Conservation (phyloP, 1,140 invertebrate species). For the Sycophaga agraensis region DNA sequence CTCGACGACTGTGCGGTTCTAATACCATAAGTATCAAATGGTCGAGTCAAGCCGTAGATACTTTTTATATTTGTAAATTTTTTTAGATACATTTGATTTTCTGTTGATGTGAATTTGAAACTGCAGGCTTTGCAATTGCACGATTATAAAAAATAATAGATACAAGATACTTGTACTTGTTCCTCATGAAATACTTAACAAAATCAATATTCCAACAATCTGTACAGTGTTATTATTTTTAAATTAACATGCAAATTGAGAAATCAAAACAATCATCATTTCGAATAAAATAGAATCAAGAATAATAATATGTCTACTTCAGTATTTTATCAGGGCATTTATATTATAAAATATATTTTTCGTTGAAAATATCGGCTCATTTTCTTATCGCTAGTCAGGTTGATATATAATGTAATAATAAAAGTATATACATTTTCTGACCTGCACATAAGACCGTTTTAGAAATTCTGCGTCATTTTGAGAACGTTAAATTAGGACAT, state of each 20-base stretch:
- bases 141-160: no score
- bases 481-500: neutral
- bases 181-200: no score
- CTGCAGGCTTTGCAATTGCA: constrained; percentile 19
- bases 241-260: no score
- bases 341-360: constrained; percentile 13
- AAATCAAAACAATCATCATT: no score
- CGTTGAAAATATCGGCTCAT: constrained; percentile 19
- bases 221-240: no score
- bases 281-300: no score
- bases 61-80: constrained; percentile 38
- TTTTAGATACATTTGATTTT: neutral
- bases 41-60: constrained; percentile 45
- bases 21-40: neutral
- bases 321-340: no score
- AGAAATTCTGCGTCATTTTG: constrained; percentile 16
- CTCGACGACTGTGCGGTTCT: neutral
- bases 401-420: constrained; percentile 17
- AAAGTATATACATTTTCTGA: constrained; percentile 13
- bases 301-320: no score
- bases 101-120: constrained; percentile 14
- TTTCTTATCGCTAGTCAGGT: constrained; percentile 17
- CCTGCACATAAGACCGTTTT: constrained; percentile 5
- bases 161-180: no score
- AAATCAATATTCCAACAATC: no score